These are phyloP conservation scores for Acanthosoma haemorrhoidale DNA, from an alignment of 2,888 invertebrate genomes.

Conservation along the genomic window DNA sequence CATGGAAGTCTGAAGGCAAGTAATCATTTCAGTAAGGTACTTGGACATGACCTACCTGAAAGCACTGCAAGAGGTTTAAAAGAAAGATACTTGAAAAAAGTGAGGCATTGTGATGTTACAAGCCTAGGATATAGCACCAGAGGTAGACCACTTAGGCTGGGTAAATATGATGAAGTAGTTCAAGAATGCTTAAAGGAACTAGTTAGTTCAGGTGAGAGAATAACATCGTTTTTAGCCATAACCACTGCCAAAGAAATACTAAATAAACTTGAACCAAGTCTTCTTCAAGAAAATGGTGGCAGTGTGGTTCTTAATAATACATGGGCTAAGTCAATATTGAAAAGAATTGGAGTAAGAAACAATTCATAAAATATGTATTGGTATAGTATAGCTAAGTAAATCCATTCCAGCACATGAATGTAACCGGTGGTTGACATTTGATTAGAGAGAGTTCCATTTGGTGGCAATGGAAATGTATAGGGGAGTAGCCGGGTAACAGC, in stretches of 20 bases:
- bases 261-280: conserved; percentile 37
- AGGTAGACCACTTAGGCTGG: conserved; percentile 37
- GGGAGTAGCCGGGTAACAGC: too few relatives aligned
- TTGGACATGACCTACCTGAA: conserved; percentile 38
- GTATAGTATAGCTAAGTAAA: too few relatives aligned
- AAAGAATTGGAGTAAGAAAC: conserved; percentile 39
- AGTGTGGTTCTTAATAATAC: conserved; percentile 37
- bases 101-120: conserved; percentile 36
- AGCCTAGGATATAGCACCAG: conserved; percentile 38
- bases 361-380: conserved; percentile 36
- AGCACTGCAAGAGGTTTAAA: conserved; percentile 39
- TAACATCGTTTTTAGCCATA: conserved; percentile 39
- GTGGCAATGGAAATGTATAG: too few relatives aligned
- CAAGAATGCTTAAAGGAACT: conserved; percentile 39
- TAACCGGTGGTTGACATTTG: too few relatives aligned
- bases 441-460: too few relatives aligned
- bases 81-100: conserved; percentile 38
- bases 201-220: conserved; percentile 38
- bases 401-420: too few relatives aligned
- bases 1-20: conserved; percentile 38
- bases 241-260: conserved; percentile 40
- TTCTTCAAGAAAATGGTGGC: conserved; percentile 40
- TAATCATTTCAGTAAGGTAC: conserved; percentile 38
- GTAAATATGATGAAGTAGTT: conserved; percentile 40
- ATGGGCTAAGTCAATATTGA: conserved; percentile 40